Conservation (phyloP, 2,797 vertebrate genomes). For the Naso thynnoides region DNA sequence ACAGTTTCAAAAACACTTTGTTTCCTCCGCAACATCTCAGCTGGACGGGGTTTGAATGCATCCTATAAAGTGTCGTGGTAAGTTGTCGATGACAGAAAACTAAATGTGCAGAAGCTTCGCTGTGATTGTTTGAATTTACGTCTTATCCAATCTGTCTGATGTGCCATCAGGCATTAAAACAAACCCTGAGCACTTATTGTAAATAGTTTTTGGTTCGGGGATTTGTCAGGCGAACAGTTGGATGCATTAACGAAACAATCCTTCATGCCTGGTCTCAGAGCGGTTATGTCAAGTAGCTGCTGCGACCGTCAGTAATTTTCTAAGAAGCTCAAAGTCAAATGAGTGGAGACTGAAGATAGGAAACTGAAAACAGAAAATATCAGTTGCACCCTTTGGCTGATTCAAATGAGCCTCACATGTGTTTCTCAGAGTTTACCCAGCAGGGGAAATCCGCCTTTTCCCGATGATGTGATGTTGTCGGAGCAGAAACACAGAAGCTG, state of each 20-base stretch:
- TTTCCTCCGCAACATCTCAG: not conserved
- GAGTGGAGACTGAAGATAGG: not conserved
- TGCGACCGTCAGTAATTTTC: not conserved
- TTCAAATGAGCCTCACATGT: constrained; percentile 16
- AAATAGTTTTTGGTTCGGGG: not conserved
- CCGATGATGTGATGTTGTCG: not conserved
- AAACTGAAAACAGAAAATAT: constrained; percentile 40
- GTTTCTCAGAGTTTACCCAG: not conserved
- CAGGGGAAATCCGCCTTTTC: not conserved
- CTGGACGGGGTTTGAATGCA: not conserved
- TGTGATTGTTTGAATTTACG: not conserved
- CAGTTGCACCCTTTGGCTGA: constrained; percentile 15
- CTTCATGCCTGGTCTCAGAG: not conserved
- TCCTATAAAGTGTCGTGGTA: not conserved
- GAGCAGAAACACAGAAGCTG: not conserved
- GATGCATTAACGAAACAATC: not conserved
- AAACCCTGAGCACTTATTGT: not conserved
- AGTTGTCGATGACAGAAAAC: not conserved
- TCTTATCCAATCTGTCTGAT: not conserved
- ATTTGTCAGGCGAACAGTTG: not conserved
- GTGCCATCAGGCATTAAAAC: not conserved
- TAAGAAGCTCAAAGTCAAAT: not conserved
- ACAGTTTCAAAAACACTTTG: not conserved
- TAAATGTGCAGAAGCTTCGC: not conserved
- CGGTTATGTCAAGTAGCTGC: not conserved